Percentiles rank a stretch among this genome's conserved stretches.
phyloP scores from a whole-genome alignment of 1,140 invertebrate species.

The Marisa cornuarietis region DNA sequence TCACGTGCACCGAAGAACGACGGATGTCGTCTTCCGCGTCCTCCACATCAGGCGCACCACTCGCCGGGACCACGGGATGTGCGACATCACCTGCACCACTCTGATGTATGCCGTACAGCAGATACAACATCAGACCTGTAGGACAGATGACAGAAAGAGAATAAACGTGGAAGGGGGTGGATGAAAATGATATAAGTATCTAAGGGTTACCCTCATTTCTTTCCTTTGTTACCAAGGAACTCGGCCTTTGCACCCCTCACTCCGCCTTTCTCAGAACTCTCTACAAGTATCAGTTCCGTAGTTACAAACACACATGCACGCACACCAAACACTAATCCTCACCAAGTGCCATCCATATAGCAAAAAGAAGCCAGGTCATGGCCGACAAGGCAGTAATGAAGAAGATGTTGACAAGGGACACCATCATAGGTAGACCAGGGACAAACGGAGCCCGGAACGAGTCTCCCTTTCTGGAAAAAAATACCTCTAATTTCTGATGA shows the following conservation, averaged over 20 bases:
- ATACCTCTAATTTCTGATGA: neutral
- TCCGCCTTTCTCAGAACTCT: too few species aligned
- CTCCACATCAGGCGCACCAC: too few species aligned
- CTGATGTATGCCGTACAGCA: constrained; percentile 11
- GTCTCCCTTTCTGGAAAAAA: constrained; percentile 31
- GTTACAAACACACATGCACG: neutral
- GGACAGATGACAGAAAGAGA: neutral
- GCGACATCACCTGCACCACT: neutral
- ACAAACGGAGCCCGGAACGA: constrained; percentile 80
- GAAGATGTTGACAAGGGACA: constrained; percentile 85
- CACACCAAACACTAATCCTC: constrained; percentile 13
- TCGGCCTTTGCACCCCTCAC: neutral
- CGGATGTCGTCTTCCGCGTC: neutral
- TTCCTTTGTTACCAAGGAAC: neutral
- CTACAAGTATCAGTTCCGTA: neutral
- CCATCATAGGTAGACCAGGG: constrained; percentile 83
- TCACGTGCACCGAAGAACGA: neutral
- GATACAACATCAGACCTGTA: constrained; percentile 11
- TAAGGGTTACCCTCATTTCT: neutral
- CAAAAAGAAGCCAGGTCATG: constrained; percentile 80
- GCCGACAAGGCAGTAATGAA: constrained; percentile 85
- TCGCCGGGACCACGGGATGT: too few species aligned
- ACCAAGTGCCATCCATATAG: constrained; percentile 50
- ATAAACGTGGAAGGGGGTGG: neutral
- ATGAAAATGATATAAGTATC: neutral